Base-by-base conservation (phyloP, 2,888 invertebrate species). In the Belgica antarctica region DNA sequence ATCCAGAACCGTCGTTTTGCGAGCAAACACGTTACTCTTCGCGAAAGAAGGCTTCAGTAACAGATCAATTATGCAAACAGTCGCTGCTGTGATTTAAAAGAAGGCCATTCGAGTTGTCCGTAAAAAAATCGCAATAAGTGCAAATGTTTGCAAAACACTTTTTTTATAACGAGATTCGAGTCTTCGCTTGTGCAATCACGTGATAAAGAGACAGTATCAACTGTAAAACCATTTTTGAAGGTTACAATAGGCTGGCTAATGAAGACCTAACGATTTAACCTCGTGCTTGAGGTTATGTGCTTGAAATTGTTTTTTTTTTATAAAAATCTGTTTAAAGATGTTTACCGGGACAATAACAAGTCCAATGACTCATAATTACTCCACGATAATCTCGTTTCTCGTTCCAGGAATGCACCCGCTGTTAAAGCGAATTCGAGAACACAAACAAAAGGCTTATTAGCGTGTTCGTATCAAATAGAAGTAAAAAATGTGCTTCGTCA, bases 401-500 rank as follows among this genome's bases (percentile, higher is more conserved):
- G n/a, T n/a, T n/a, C n/a, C n/a, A n/a, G n/a, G n/a, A n/a, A n/a
- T n/a, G n/a, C n/a, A n/a, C n/a, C n/a, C n/a, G n/a, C n/a, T n/a
- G n/a, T n/a, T n/a, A n/a, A n/a, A n/a, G n/a, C n/a, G n/a, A n/a
- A n/a, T n/a, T n/a, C n/a, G n/a, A n/a, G n/a, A n/a, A n/a, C n/a
- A n/a, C n/a, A n/a, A n/a, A n/a, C n/a, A n/a, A n/a, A n/a, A n/a
- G n/a, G n/a, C n/a, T n/a, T n/a, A n/a, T n/a, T n/a, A n/a, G n/a
- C n/a, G n/a, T n/a, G n/a, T n/a, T n/a, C n/a, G n/a, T n/a, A n/a
- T n/a, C n/a, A n/a, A n/a, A n/a, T n/a, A n/a, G n/a, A n/a, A n/a
- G n/a, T n/a, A n/a, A n/a, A n/a, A 52, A 52, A 4, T 52, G 52
- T 47, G 46, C 65, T 41, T 46, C 65, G 28, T 66, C 65, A 66